Evolutionary conservation across 1,140 invertebrate genomes (phyloP), one percentile per base, ranked within the genome.

Genomic region (Neuroterus valhalla): DNA sequence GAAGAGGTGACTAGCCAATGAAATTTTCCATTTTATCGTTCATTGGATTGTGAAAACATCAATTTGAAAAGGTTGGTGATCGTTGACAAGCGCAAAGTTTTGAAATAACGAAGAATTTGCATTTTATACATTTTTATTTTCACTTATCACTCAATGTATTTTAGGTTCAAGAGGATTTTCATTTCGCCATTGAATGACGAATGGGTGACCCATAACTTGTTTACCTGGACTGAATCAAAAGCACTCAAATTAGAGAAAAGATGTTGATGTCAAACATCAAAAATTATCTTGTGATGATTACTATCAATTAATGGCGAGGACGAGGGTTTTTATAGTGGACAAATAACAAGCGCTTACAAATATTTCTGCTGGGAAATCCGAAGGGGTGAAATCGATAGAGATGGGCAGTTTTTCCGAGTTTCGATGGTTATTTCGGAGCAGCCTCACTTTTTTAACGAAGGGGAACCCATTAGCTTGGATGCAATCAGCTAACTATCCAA

Each of bases 401-500:
- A 62, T 38, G 55, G 55, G 23, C 23, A 26, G 31, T 62, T 62
- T 62, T 55, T 62, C 55, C 21, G 23, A 75, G 66, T 70, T 75
- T 75, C 71, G 50, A 43, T 55, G 67, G 55, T 69, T 50, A 55
- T 62, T 62, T 62, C 26, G 23, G 23, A 31, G 55, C 31, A 62
- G 26, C 23, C 21, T 15, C 38, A 72, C 66, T 72, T 76, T 66
- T 66, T 55, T 26, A 74, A 52, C 48, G 75, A 76, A 76, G 31
- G 71, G 31, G 69, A 70, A 76, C 19, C 71, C 68, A 76, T 76
- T 76, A 72, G 50, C 71, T 15, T 55, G 74, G 69, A 72, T 21
- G 75, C 70, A 76, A 76, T 76, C 75, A 72, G 70, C 75, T 76
- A 72, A 76, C 75, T 55, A 72, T 69, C 71, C 71, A 19, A 42